Base-by-base conservation (phyloP, 2,113 vertebrate genomes). In the Tinamus guttatus region DNA sequence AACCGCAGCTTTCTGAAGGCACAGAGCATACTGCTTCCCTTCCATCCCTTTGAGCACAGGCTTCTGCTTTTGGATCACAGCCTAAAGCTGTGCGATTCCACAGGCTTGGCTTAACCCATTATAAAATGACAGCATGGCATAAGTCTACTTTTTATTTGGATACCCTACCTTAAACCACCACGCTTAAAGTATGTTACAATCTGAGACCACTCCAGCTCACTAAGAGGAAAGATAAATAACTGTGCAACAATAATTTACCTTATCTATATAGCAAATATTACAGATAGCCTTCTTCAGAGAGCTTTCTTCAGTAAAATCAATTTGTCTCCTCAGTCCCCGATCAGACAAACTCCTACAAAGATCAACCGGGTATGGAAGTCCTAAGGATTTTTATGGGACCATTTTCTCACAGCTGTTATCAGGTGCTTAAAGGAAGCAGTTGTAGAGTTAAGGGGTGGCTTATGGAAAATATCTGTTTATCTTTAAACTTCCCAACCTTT, bases 331-430 rank as follows among this genome's bases (percentile, higher is more conserved):
- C 62, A 41, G 41, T 17, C 19, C 11, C 43, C 41, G 14, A 14
- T 82, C 52, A 87, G 30, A 87, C 13, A 84, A 88, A 81, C 74
- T 93, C 69, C 58, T 85, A 76, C 43, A 93, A 62, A 88, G 60
- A 68, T 79, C 13, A 49, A 80, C 15, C 32, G 16, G 34, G 27
- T 80, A 30, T 30, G 32, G 30, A 59, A 24, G 54, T 52, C 54
- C 32, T 67, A 41, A 89, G 30, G 40, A 81, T 62, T 90, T 90
- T 65, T 71, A 89, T 43, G 28, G 64, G 25, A 70, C 7, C 16
- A 1, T 84, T 91, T 92, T 75, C 70, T 87, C 63, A 52, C 10
- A 52, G 58, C 25, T n/a, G 13, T 76, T 92, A 86, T 69, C 70
- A 85, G 70, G 85, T 89, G 88, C 27, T 77, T 76, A 88, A 81